Evolutionary conservation across 2,113 vertebrate genomes (phyloP), one percentile per base, ranked within the genome.

Genomic region (Ammospiza caudacuta): DNA sequence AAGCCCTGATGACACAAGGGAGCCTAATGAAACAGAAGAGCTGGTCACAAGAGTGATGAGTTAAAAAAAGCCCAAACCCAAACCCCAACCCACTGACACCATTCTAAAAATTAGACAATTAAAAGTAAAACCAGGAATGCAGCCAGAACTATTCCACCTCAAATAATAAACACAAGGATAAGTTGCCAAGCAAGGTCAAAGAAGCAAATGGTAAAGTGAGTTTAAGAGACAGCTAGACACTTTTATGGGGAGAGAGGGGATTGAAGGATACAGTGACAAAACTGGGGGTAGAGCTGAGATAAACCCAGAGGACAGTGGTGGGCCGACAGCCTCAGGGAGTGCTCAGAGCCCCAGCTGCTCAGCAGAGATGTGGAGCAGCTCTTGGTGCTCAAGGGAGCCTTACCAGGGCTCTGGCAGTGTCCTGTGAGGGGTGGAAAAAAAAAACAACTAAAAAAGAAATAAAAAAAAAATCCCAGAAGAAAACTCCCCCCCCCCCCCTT

Each of bases 151-250:
- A 72, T 90, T 91, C 95, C 80, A 97, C 95, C 96, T 96, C 95
- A 92, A 97, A 97, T 97, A 96, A 88, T 97, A 94, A 96, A 89
- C 75, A 75, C 43, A 79, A 89, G 97, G 92, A 95, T 97, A 96
- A 96, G 95, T 97, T 97, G 94, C 69, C 44, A 95, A 93, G 88
- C 61, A 79, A 95, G 96, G 96, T 82, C 92, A 95, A 95, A 94
- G 92, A 47, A 96, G 95, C 90, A 92, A 94, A 94, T 89, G 96
- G 96, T 96, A 96, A 97, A 97, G 94, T 83, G 90, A 89, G 87
- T 92, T 96, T 94, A 94, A 93, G 96, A 96, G 95, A 96, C 88
- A 94, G 93, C 41, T 91, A 95, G 92, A 89, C 93, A 89, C 95
- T 96, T 97, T 95, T 94, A 95, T 92, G 96, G 95, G 84, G 90